A percentile compares a stretch with the other conserved stretches of the same genome.
These are phyloP conservation scores for Lymantria monacha DNA, from an alignment of 2,888 invertebrate species.

Conservation along the genomic window DNA sequence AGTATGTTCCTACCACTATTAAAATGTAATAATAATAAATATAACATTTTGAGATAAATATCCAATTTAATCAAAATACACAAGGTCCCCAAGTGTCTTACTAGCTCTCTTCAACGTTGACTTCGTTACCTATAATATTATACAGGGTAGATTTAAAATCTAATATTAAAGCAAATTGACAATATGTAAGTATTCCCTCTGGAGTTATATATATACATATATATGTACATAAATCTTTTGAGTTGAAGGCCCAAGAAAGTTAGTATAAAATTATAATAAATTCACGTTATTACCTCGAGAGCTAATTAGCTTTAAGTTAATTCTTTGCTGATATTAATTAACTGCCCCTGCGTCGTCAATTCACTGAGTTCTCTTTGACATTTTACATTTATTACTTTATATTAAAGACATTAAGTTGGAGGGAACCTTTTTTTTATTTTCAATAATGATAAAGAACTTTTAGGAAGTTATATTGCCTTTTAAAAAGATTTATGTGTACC, in stretches of 20 bases:
- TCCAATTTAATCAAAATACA: too few species aligned
- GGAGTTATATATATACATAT: too few species aligned
- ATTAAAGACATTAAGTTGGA: slow-evolving; percentile 9
- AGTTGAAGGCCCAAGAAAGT: background rate
- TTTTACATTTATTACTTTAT: slow-evolving; percentile 16
- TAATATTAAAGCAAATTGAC: too few species aligned
- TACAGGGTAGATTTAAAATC: too few species aligned
- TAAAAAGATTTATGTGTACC: background rate
- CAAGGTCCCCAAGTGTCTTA: too few species aligned
- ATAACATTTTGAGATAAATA: too few species aligned
- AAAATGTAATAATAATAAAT: too few species aligned
- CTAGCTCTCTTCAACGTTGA: too few species aligned
- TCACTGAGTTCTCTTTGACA: slow-evolving; percentile 20
- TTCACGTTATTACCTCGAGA: slow-evolving; percentile 9
- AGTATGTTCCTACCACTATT: too few species aligned
- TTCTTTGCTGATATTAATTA: slow-evolving; percentile 28
- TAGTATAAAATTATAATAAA: slow-evolving; percentile 5
- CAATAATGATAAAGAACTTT: background rate
- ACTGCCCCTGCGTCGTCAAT: slow-evolving; percentile 16
- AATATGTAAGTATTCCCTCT: too few species aligned
- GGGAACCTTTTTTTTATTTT: background rate
- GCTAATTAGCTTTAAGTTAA: slow-evolving; percentile 17
- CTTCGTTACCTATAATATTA: too few species aligned
- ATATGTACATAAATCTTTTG: background rate
- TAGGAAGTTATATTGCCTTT: background rate